A percentile compares a stretch with the other conserved stretches of the same genome.
Conservation (phyloP, 2,888 invertebrate species). For the Asteroscopus sphinx region DNA sequence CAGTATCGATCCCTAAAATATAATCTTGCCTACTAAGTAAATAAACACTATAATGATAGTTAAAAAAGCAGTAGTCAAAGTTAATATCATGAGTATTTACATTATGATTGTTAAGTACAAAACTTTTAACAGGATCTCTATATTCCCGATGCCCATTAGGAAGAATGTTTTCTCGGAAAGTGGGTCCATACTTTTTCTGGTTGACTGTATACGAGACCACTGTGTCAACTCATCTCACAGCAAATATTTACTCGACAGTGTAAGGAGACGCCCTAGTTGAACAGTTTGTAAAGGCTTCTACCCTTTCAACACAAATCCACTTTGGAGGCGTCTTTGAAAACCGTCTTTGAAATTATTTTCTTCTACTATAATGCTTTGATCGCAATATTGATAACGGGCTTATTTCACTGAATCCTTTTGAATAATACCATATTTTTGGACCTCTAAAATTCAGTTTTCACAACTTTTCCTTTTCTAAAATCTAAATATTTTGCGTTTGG, state of each 20-base stretch:
- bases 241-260: constrained; percentile 75
- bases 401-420: constrained; percentile 34
- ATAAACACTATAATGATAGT: no score
- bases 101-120: no score
- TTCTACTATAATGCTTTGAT: constrained; percentile 58
- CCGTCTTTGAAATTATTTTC: constrained; percentile 62
- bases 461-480: neutral
- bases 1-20: no score
- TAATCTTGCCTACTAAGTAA: no score
- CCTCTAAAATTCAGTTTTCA: constrained; percentile 2
- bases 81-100: no score
- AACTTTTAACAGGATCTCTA: neutral
- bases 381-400: constrained; percentile 54
- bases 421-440: constrained; percentile 14
- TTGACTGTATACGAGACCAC: constrained; percentile 61
- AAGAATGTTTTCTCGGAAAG: constrained; percentile 42
- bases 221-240: constrained; percentile 79
- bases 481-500: no score
- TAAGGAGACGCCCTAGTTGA: constrained; percentile 75
- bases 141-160: constrained; percentile 32
- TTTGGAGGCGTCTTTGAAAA: constrained; percentile 66
- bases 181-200: constrained; percentile 54
- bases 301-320: constrained; percentile 75
- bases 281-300: constrained; percentile 68
- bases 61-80: no score